Base-by-base conservation (phyloP, 2,797 vertebrate genomes). In the Semotilus atromaculatus region DNA sequence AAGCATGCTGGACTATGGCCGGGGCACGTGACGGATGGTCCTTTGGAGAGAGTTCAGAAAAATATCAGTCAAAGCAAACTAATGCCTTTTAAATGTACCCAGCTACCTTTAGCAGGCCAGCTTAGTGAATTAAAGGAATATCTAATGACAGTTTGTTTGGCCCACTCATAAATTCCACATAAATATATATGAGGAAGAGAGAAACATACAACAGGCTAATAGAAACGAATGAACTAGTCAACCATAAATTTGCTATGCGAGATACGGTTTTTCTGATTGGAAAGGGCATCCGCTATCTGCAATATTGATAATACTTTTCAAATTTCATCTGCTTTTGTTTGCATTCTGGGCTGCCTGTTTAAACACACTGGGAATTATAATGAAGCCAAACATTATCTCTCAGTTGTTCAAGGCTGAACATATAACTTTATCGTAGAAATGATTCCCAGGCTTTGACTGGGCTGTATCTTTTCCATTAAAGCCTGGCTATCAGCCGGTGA, bases 321-420 rank as follows among this genome's bases (percentile, higher is more conserved):
- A 98, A 98, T 99, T 99, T 99, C 97, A 98, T 98, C 97, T 98
- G 98, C 98, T 99, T 99, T 98, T 99, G 98, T 99, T 99, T 99
- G 98, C 97, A 96, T 97, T 99, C 97, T 96, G 96, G 96, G 96
- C 97, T 96, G 96, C 97, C 97, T 99, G 98, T 99, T 99, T 98
- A 98, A 99, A 99, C 98, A 99, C 96, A 97, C 96, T 94, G 96
- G 95, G 98, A 98, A 99, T 99, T 98, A 97, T 97, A 99, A 99
- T 98, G 97, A 98, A 96, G 96, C 97, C 96, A 97, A 94, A 97
- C 97, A 99, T 98, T 99, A 99, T 99, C 97, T 98, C 95, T 93
- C 94, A 97, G 96, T 97, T 97, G 97, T 98, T 97, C 97, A 96
- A 96, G 97, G 96, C 98, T 97, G 96, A 99, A 99, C 98, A 97